phyloP scores from a whole-genome alignment of 37 sponge, comb jelly and placozoan species.

The Halichondria panicea region DNA sequence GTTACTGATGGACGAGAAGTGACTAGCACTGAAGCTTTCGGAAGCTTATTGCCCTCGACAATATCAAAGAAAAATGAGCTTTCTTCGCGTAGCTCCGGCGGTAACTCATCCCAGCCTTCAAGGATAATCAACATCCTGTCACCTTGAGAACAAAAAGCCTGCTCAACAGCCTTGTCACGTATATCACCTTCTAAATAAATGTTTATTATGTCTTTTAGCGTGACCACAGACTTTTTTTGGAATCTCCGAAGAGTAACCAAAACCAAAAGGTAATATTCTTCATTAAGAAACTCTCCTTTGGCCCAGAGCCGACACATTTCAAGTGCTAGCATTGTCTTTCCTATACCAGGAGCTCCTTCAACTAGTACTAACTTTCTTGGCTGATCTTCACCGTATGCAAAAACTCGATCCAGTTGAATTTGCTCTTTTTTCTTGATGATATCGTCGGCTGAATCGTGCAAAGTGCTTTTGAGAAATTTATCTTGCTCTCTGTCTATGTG shows the following conservation, averaged over 20 bases:
- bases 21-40: slow-evolving; percentile 35
- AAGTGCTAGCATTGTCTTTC: slow-evolving; percentile 36
- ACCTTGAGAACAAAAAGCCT: not conserved
- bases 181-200: slow-evolving; percentile 1
- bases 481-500: slow-evolving; percentile 3
- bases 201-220: slow-evolving; percentile 3
- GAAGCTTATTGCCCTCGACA: slow-evolving; percentile 15
- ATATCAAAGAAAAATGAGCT: slow-evolving; percentile 22
- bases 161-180: not conserved
- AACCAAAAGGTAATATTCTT: slow-evolving; percentile 21
- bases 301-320: slow-evolving; percentile 32
- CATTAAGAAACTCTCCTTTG: not conserved
- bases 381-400: not conserved
- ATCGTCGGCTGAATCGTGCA: slow-evolving; percentile 25
- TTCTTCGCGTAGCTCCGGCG: slow-evolving; percentile 2
- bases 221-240: not conserved
- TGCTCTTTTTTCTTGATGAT: slow-evolving; percentile 21
- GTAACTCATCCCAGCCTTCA: slow-evolving; percentile 49
- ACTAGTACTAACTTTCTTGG: slow-evolving; percentile 30
- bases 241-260: slow-evolving; percentile 12
- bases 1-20: slow-evolving; percentile 32
- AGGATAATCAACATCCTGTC: slow-evolving; percentile 13
- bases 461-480: slow-evolving; percentile 12
- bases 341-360: slow-evolving; percentile 45
- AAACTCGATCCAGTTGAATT: slow-evolving; percentile 5